phyloP scores from a whole-genome alignment of 2,888 invertebrate genomes.

The Stramonita haemastoma region DNA sequence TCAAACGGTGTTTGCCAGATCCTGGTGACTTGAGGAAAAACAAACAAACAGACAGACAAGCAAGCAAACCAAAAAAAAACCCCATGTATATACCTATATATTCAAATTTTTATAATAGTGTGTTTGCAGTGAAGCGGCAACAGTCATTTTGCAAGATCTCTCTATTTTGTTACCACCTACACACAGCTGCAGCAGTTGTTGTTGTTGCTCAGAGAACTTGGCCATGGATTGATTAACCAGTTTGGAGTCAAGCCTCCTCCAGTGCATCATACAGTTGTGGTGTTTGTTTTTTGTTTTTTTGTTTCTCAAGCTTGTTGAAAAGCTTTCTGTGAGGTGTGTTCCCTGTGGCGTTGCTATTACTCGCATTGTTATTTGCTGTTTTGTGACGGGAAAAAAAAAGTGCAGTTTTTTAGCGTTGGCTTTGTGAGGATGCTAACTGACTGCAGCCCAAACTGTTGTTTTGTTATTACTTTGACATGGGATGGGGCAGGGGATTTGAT shows the following conservation, averaged over 20 bases:
- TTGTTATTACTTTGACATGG: background rate
- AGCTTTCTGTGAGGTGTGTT: background rate
- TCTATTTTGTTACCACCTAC: background rate
- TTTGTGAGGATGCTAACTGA: background rate
- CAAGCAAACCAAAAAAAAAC: too few relatives aligned
- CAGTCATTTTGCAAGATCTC: conserved; percentile 12
- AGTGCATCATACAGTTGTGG: background rate
- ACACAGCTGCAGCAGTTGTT: background rate
- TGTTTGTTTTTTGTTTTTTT: background rate
- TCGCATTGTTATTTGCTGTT: background rate
- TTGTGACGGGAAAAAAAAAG: too few relatives aligned
- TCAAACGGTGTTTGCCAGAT: background rate
- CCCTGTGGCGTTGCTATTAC: background rate
- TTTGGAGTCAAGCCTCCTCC: background rate
- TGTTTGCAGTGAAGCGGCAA: background rate
- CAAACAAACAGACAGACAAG: too few relatives aligned
- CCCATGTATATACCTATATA: background rate
- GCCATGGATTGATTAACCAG: background rate
- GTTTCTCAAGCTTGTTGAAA: background rate
- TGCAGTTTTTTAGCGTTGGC: too few relatives aligned
- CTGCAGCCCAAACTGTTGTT: background rate
- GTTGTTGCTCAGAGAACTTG: background rate
- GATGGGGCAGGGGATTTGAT: background rate
- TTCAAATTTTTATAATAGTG: background rate
- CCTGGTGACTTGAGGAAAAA: background rate